phyloP scores from a whole-genome alignment of 2,797 vertebrate species.

The Platalea minor region DNA sequence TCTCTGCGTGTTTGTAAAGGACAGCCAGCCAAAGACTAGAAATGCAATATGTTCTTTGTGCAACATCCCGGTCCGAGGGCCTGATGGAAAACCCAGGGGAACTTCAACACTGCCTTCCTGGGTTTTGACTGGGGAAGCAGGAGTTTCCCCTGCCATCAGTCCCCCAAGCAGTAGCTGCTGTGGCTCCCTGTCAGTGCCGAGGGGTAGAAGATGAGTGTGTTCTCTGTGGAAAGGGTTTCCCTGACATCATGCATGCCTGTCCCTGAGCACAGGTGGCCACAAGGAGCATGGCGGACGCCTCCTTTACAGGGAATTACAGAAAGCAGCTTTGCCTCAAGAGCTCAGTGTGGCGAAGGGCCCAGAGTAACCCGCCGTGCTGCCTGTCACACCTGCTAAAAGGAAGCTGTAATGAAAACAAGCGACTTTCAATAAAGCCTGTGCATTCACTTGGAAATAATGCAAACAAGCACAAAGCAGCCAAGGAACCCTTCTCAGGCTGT shows the following conservation, averaged over 20 bases:
- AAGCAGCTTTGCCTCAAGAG: not conserved
- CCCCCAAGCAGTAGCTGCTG: not conserved
- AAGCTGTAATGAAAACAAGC: not conserved
- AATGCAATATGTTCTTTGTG: not conserved
- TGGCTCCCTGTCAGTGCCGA: not conserved
- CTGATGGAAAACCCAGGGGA: not conserved
- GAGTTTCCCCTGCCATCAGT: not conserved
- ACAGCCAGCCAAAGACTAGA: not conserved
- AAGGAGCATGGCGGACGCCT: not conserved
- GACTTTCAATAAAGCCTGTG: not conserved
- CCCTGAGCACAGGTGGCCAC: not conserved
- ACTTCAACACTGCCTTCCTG: rapidly evolving
- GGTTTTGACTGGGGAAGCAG: rapidly evolving
- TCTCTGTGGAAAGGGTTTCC: not conserved
- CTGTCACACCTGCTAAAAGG: not conserved
- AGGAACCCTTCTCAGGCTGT: not conserved
- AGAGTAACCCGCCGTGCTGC: not conserved
- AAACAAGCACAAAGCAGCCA: not conserved
- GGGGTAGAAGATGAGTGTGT: not conserved
- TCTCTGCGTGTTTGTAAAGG: not conserved
- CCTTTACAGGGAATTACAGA: not conserved
- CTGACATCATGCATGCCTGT: rapidly evolving
- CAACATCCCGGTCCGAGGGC: not conserved
- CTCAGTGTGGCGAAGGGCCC: not conserved
- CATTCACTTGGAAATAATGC: not conserved